Conservation (phyloP, 2,888 invertebrate genomes). For the Saturnia japonica region DNA sequence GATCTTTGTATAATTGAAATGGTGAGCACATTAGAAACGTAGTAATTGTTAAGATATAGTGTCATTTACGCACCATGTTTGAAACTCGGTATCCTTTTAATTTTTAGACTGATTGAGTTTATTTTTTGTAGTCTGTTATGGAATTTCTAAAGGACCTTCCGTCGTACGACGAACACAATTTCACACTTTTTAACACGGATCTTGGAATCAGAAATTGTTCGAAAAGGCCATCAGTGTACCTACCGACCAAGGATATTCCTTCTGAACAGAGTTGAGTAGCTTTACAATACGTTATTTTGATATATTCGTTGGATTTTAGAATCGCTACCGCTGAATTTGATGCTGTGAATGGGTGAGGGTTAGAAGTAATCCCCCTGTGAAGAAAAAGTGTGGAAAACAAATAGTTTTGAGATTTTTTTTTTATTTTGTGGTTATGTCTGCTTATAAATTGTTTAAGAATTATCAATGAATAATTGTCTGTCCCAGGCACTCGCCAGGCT, state of each 20-base stretch:
- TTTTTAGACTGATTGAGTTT: slow-evolving; percentile 34
- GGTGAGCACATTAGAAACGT: slow-evolving; percentile 46
- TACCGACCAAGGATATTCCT: slow-evolving; percentile 95
- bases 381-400: no score
- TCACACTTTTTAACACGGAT: slow-evolving; percentile 94
- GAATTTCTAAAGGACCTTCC: slow-evolving; percentile 96
- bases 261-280: slow-evolving; percentile 93
- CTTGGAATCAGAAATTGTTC: slow-evolving; percentile 90
- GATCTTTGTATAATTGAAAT: slow-evolving; percentile 54
- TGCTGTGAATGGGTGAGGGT: no score
- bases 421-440: no score
- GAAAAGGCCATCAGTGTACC: slow-evolving; percentile 94
- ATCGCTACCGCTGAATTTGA: no score
- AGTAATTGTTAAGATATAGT: slow-evolving; percentile 25
- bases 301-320: no score
- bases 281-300: neutral
- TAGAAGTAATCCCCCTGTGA: no score
- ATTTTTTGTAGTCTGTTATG: slow-evolving; percentile 87
- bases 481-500: no score
- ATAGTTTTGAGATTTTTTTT: no score
- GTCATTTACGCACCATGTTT: slow-evolving; percentile 42
- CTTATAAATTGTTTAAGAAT: no score
- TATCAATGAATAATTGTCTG: no score
- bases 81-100: slow-evolving; percentile 43
- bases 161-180: slow-evolving; percentile 94